phyloP scores from a whole-genome alignment of 2,113 vertebrate genomes.

The Pteropus alecto region DNA sequence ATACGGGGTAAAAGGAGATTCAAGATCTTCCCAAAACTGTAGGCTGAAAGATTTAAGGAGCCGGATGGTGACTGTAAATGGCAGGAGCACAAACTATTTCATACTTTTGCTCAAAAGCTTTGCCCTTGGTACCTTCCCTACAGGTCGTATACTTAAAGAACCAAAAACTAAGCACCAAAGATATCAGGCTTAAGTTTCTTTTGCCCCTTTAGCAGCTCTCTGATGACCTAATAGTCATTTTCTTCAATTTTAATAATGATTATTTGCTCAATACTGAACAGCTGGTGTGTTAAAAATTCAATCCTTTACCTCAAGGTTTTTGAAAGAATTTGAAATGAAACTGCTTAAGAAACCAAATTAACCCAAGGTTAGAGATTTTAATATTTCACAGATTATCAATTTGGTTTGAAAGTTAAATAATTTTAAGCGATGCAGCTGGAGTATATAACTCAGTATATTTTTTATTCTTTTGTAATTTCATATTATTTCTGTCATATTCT shows the following conservation, averaged over 20 bases:
- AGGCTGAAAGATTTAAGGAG: neutral
- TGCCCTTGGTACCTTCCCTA: neutral
- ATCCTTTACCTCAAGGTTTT: neutral
- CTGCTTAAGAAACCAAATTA: conserved; percentile 1
- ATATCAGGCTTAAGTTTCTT: neutral
- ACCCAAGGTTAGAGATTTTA: neutral
- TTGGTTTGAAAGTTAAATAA: neutral
- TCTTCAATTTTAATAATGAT: neutral
- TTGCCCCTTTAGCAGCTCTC: neutral
- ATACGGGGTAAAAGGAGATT: neutral
- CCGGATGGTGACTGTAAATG: neutral
- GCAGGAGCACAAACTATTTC: neutral
- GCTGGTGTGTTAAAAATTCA: neutral
- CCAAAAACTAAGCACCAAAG: neutral
- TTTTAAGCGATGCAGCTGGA: neutral
- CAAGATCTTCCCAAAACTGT: conserved; percentile 5
- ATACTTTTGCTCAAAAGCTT: neutral
- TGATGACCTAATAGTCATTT: neutral
- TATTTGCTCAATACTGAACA: neutral
- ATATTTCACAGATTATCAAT: neutral
- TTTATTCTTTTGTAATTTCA: conserved; percentile 14
- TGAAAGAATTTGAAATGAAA: conserved; percentile 33
- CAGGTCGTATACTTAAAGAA: neutral
- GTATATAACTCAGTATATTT: neutral
- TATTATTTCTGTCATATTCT: neutral